These are phyloP conservation scores for Struthidea cinerea DNA, from an alignment of 2,113 vertebrate species.

Conservation along the genomic window DNA sequence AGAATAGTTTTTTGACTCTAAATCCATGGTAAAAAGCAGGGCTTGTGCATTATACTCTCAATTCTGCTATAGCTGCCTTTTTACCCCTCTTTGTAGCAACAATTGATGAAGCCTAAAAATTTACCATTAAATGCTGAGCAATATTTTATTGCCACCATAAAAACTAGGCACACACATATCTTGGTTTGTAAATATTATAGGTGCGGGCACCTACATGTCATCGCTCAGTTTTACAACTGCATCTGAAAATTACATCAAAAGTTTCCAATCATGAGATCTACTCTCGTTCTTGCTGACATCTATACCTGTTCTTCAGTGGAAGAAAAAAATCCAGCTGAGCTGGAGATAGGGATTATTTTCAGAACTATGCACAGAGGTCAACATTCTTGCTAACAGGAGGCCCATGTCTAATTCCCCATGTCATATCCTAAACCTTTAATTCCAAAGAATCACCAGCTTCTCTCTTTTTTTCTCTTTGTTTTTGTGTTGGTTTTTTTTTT, in stretches of 20 bases:
- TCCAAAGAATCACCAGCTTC: slow-evolving; percentile 4
- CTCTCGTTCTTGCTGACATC: neutral
- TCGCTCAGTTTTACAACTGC: neutral
- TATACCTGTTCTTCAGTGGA: neutral
- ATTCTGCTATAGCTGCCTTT: neutral
- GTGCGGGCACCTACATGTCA: neutral
- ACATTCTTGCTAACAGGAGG: neutral
- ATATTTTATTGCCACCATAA: neutral
- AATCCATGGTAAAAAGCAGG: neutral
- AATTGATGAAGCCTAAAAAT: neutral
- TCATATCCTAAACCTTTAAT: slow-evolving; percentile 23
- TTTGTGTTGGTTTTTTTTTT: neutral
- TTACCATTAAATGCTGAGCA: neutral
- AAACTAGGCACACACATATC: neutral
- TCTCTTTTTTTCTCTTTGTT: neutral
- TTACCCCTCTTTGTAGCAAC: neutral
- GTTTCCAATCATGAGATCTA: neutral
- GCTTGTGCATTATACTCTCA: neutral
- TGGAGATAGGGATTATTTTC: slow-evolving; percentile 5
- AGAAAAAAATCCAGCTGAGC: neutral
- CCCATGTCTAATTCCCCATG: slow-evolving; percentile 4
- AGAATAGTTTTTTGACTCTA: neutral
- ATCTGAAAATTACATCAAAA: neutral
- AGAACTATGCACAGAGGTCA: neutral
- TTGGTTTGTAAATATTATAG: neutral